Base-by-base conservation (phyloP, 2,113 vertebrate species). In the Proteles cristata region DNA sequence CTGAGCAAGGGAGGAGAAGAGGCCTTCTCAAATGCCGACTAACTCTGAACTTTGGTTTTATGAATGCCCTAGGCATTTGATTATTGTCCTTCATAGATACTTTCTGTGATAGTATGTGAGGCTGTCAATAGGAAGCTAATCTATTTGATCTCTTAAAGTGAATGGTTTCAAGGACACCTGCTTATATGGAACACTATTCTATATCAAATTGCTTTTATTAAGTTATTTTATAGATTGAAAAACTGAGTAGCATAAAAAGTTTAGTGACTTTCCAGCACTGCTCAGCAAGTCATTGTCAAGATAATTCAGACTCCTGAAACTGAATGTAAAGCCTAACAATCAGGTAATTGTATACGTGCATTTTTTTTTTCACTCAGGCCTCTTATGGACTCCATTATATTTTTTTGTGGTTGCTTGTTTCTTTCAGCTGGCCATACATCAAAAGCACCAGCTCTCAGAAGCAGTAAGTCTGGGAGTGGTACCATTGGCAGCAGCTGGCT, bases 81-180 rank as follows among this genome's bases (percentile, higher is more conserved):
- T 81, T 96, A 74, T 26, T 93, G 84, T 91, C 90, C 90, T 96
- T 96, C 88, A 68, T 11, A 88, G 92, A 85, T 83, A 71, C 53
- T 90, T 95, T 77, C 90, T 96, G n/a, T 93, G 93, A 86, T 16
- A 84, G 79, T 48, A 39, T 89, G 48, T 66, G 90, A 94, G 53
- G 50, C 76, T 95, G 84, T 96, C 98, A 94, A 69, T 97, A 96
- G 97, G 95, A 96, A 97, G 88, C 90, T 98, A 95, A 98, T 96
- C 93, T 97, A 90, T 97, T 97, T 98, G 97, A 97, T 98, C 96
- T 96, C 90, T 97, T 97, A 88, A 93, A 98, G 76, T 94, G 95
- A 96, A 96, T 96, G 81, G 45, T 63, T 98, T 97, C 80, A 96
- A 96, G 97, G 92, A 96, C 73, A 90, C 85, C 93, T 97, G 94